Conservation (phyloP, 1,140 invertebrate species). For the Pogonomyrmex californicus region DNA sequence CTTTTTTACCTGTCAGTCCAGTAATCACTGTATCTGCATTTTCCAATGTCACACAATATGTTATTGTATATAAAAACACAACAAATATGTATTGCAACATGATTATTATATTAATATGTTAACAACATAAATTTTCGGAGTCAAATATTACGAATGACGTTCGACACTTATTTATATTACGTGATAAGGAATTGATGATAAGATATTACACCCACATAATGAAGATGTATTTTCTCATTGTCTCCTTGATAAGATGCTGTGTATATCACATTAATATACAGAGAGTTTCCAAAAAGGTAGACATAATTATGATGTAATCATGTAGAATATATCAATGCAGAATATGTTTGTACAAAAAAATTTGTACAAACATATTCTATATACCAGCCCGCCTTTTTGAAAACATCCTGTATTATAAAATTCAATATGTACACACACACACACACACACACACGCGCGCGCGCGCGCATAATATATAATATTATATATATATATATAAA, state of each 20-base stretch:
- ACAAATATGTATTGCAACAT: conserved; percentile 11
- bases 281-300: too few relatives aligned
- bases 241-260: background rate
- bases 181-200: background rate
- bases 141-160: background rate
- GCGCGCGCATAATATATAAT: too few relatives aligned
- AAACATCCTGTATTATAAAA: too few relatives aligned
- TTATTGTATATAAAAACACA: background rate
- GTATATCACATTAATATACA: background rate
- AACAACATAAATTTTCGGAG: background rate
- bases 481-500: too few relatives aligned
- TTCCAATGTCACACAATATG: background rate
- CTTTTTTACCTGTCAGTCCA: background rate
- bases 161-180: conserved; percentile 9
- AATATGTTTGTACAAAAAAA: too few relatives aligned
- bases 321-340: too few relatives aligned
- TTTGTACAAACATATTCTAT: too few relatives aligned
- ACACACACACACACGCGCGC: too few relatives aligned
- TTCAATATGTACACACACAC: too few relatives aligned
- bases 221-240: too few relatives aligned
- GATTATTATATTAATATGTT: background rate
- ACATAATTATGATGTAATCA: too few relatives aligned
- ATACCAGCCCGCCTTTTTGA: too few relatives aligned
- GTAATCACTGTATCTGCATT: background rate
- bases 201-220: background rate